phyloP scores from a whole-genome alignment of 2,888 invertebrate species.

The Volucella inflata region DNA sequence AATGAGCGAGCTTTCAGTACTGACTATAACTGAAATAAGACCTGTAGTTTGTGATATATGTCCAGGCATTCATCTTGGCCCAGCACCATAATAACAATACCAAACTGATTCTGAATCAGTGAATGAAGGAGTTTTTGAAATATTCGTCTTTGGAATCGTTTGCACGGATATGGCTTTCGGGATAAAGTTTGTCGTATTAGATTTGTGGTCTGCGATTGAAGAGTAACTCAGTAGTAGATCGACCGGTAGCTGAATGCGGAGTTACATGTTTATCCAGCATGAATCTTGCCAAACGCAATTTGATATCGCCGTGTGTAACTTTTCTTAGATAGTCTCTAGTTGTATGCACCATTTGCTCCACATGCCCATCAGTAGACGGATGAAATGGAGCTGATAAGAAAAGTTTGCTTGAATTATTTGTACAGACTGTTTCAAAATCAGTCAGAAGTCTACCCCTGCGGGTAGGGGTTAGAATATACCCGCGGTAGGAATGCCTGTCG shows the following conservation, averaged over 20 bases:
- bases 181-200: slow-evolving; percentile 20
- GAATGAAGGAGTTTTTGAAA: neutral
- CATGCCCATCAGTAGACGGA: too few species aligned
- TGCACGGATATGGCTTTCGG: slow-evolving; percentile 22
- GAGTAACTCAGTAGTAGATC: neutral
- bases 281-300: slow-evolving; percentile 6
- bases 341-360: too few species aligned
- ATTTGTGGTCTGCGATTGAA: too few species aligned
- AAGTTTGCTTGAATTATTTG: too few species aligned
- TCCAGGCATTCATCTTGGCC: slow-evolving; percentile 9
- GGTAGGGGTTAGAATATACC: too few species aligned
- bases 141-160: neutral
- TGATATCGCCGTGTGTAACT: slow-evolving; percentile 7
- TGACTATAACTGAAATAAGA: too few species aligned
- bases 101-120: slow-evolving; percentile 20
- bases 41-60: neutral
- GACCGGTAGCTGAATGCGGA: slow-evolving; percentile 2
- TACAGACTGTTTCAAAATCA: too few species aligned
- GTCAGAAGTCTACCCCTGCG: too few species aligned
- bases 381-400: too few species aligned
- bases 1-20: too few species aligned
- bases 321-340: neutral
- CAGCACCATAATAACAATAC: slow-evolving; percentile 11
- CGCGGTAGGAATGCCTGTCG: too few species aligned
- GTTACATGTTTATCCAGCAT: slow-evolving; percentile 11